These are phyloP conservation scores for Schizaphis graminum DNA, from an alignment of 2,888 invertebrate species.

Conservation along the genomic window DNA sequence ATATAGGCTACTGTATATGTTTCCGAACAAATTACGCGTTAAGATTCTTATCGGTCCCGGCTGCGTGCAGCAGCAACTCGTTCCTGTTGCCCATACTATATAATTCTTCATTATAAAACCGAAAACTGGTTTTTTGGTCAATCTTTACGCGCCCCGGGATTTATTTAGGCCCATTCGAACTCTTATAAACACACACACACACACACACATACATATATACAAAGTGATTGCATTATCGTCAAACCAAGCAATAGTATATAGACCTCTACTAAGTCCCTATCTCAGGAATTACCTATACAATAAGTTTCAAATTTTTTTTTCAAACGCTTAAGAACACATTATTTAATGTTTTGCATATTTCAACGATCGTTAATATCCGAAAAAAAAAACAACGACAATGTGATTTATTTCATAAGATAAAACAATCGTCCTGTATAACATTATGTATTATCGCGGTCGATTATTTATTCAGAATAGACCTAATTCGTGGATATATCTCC, in stretches of 20 bases:
- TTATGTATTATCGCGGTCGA: background rate
- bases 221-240: background rate
- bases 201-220: background rate
- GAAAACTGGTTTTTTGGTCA: constrained; percentile 38
- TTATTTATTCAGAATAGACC: constrained; percentile 43
- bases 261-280: background rate
- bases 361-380: background rate
- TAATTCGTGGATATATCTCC: background rate
- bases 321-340: background rate
- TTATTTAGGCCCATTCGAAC: background rate
- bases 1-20: constrained; percentile 36
- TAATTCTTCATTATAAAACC: constrained; percentile 5
- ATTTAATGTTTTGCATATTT: background rate
- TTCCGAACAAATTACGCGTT: constrained; percentile 51
- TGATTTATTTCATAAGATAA: background rate
- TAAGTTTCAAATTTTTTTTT: background rate
- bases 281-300: background rate
- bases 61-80: constrained; percentile 32
- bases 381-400: background rate
- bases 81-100: background rate
- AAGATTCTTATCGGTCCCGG: constrained; percentile 48
- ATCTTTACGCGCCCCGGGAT: constrained; percentile 25
- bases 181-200: background rate
- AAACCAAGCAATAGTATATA: too few relatives aligned
- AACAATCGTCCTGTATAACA: background rate